Base-by-base conservation (phyloP, 2,113 vertebrate species). In the Seriola dumerili region DNA sequence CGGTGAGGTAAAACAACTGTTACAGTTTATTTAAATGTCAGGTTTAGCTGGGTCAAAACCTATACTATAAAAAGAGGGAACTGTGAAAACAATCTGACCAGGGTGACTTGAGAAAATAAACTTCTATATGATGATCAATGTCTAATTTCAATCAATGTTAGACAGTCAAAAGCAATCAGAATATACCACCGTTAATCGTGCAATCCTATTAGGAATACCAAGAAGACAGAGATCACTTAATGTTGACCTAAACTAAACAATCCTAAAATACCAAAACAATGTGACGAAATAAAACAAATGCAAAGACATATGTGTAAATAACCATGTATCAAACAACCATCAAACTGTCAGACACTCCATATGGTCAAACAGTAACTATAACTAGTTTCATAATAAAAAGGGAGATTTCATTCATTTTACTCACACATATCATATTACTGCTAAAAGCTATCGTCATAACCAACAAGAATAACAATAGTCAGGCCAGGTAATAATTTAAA, bases 331-430 rank as follows among this genome's bases (percentile, higher is more conserved):
- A 61, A 38, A 46, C 17, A 62, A 1, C 11, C 8, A 44, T 12
- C 7, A 42, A 72, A 67, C 50, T 19, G 69, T 19, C 29, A 65
- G 23, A 55, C 36, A 48, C 36, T 42, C 17, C 42, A 48, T n/a
- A 57, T 23, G 16, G 9, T 25, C 58, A 71, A 80, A 76, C 42
- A 66, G 62, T 10, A 57, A 64, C 25, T 68, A 17, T 9, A 79
- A 1, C 36, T 42, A 50, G n/a, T 40, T 76, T 50, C 29, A 19
- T 55, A 67, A 87, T 73, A 64, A 80, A 63, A 85, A 77, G 1
- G 2, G 36, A 29, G 62, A 62, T 63, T 80, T 82, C 55, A 86
- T 78, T 50, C 38, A 72, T 80, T 67, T 76, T 4, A 21, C 44
- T 12, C 9, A 10, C 0, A 6, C 19, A 66, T 8, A 75, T 46